These are phyloP conservation scores for Rhynchomys soricoides DNA, from an alignment of 2,113 vertebrate species.

Conservation along the genomic window DNA sequence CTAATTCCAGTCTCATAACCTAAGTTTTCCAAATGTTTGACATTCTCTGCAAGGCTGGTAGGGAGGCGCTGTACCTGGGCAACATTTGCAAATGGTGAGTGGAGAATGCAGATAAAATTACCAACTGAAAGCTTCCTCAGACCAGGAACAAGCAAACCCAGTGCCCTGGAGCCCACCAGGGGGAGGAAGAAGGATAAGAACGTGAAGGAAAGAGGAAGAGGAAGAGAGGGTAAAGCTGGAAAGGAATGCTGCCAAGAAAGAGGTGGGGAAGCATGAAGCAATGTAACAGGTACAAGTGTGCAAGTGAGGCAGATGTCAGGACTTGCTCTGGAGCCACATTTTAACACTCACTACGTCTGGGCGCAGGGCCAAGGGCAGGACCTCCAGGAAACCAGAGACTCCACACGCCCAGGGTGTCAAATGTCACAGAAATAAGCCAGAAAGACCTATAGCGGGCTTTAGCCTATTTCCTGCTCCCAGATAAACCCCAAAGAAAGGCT, in stretches of 20 bases:
- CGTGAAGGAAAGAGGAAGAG: not conserved
- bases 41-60: not conserved
- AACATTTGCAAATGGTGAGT: not conserved
- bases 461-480: not conserved
- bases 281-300: constrained; percentile 32
- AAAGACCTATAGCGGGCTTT: not conserved
- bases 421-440: not conserved
- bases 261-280: not conserved
- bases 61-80: not conserved
- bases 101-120: constrained; percentile 8
- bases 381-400: constrained; percentile 53
- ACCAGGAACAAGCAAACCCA: constrained; percentile 18
- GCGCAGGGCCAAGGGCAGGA: not conserved
- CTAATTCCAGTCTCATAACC: constrained; percentile 26
- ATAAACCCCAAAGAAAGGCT: not conserved
- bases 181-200: not conserved
- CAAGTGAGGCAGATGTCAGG: not conserved
- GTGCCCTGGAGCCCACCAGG: not conserved
- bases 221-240: not conserved
- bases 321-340: not conserved
- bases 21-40: constrained; percentile 39
- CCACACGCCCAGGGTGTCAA: not conserved
- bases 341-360: not conserved
- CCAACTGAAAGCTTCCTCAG: constrained; percentile 23
- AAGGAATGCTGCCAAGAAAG: not conserved